Conservation (phyloP, 2,888 invertebrate species). For the Andrena minutula region DNA sequence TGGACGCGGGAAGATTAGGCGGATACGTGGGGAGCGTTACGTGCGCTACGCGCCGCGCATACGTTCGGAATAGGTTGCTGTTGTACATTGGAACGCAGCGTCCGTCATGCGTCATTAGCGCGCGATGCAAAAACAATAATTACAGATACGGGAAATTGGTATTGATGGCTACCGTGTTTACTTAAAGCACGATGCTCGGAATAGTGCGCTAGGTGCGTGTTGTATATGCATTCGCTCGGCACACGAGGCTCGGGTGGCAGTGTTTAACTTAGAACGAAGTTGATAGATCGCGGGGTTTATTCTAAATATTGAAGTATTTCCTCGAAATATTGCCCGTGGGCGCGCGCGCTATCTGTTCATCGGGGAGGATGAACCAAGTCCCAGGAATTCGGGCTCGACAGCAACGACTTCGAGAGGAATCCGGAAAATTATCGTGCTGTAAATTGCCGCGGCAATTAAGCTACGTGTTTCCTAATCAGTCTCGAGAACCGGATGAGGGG, state of each 20-base stretch:
- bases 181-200: neutral
- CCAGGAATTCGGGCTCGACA: neutral
- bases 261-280: too few species aligned
- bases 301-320: neutral
- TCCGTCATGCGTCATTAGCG: constrained; percentile 42
- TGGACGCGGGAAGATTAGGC: constrained; percentile 36
- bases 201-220: neutral
- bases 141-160: constrained; percentile 23
- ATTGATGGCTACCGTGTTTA: constrained; percentile 16
- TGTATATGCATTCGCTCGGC: neutral
- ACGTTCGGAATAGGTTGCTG: constrained; percentile 1
- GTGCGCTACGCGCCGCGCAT: neutral
- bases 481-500: constrained; percentile 46
- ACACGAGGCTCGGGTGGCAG: neutral
- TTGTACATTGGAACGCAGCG: constrained; percentile 27
- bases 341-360: neutral
- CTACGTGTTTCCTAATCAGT: constrained; percentile 27
- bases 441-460: constrained; percentile 26
- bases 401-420: neutral
- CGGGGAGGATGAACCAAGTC: too few species aligned
- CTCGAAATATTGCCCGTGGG: neutral
- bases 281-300: neutral
- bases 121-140: constrained; percentile 8
- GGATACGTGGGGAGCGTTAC: constrained; percentile 32
- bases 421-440: neutral